Conservation (phyloP, 2,797 vertebrate genomes). For the Eremophila alpestris region DNA sequence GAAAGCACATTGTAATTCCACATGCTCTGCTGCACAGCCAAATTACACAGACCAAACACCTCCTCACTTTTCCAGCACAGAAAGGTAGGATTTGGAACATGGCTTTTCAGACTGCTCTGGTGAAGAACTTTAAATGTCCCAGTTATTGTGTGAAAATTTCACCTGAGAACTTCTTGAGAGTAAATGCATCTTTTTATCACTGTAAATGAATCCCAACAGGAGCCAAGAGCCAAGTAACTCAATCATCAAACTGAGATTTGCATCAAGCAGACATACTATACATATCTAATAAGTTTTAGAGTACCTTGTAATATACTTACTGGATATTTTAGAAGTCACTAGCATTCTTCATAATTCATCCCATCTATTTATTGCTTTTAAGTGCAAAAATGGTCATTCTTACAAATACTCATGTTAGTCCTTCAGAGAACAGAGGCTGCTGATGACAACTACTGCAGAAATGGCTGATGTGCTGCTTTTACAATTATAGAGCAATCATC, state of each 20-base stretch:
- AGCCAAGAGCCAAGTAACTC: not conserved
- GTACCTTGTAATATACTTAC: not conserved
- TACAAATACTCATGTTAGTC: not conserved
- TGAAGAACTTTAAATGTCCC: not conserved
- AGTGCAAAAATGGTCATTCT: not conserved
- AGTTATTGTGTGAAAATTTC: not conserved
- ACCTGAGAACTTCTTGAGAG: not conserved
- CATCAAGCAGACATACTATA: not conserved
- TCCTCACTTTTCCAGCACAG: conserved; percentile 43
- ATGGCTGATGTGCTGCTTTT: not conserved
- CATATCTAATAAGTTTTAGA: not conserved
- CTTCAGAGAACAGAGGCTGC: not conserved
- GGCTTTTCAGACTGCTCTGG: not conserved
- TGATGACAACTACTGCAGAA: not conserved
- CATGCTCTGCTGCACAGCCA: conserved; percentile 50
- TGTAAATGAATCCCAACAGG: not conserved
- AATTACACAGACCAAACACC: conserved; percentile 36
- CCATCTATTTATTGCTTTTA: not conserved
- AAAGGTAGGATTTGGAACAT: not conserved
- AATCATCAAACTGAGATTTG: not conserved
- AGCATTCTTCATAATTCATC: not conserved
- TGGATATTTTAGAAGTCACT: not conserved
- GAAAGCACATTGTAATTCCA: conserved; percentile 73
- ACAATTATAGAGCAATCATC: not conserved
- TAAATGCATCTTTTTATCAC: not conserved